Base-by-base conservation (phyloP, 2,113 vertebrate genomes). In the Edolisoma coerulescens region DNA sequence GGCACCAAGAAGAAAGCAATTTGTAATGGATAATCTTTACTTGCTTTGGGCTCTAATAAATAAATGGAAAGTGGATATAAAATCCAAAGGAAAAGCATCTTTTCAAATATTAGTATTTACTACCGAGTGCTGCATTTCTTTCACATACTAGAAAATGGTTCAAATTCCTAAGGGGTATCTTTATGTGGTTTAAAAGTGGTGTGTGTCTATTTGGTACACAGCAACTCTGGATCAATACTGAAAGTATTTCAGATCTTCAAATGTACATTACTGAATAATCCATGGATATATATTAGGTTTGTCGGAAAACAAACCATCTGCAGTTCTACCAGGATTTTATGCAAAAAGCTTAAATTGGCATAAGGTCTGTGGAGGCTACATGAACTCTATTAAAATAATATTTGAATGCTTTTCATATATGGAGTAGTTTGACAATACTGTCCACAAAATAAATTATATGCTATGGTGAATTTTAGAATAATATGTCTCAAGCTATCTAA, bases 161-260 rank as follows among this genome's bases (percentile, higher is more conserved):
- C 96, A 94, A 95, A 97, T 93, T 97, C 96, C 97, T 93, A 68
- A 85, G 93, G 95, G 92, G 95, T 96, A 95, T 94, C 75, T 94
- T 95, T 89, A 97, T 98, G 96, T 93, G 90, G 93, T 97, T 98
- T 97, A 97, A 96, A 98, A 98, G 95, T 97, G 93, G 87, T 96
- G 60, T 95, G 84, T 65, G 78, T 97, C 89, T 97, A 35, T 96
- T 92, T 97, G 84, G 93, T 97, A 96, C 85, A 84, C 86, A 93
- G 90, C 65, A 92, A 82, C 71, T 94, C 82, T 89, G 85, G 92
- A 98, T 98, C 97, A 98, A 97, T 98, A 97, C 59, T 83, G 90
- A 97, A 97, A 96, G 81, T 97, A 97, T 97, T 95, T 97, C 95
- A 96, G 84, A 96, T 97, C 95, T 97, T 98, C 95, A 98, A 97